Conservation (phyloP, 2,888 invertebrate species). For the Netelia fuscicornis region DNA sequence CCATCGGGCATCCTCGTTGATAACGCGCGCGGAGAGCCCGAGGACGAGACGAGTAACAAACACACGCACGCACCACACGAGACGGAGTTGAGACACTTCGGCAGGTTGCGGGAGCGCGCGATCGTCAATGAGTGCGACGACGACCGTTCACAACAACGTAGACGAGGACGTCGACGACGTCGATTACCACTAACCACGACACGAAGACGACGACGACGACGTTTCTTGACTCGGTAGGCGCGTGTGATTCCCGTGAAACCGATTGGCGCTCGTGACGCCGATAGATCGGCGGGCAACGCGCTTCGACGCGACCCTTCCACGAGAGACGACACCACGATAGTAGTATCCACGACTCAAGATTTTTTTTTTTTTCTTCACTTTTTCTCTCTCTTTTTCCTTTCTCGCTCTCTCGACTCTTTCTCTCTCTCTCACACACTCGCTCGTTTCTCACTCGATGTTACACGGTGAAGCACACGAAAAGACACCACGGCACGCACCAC, state of each 20-base stretch:
- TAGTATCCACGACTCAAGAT: conserved; percentile 54
- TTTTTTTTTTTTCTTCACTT: conserved; percentile 11
- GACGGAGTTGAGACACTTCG: conserved; percentile 17
- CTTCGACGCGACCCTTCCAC: conserved; percentile 70
- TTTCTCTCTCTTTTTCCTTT: conserved; percentile 34
- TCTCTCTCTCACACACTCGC: conserved; percentile 18
- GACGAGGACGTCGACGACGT: conserved; percentile 54
- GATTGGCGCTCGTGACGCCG: conserved; percentile 72
- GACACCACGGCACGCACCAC: conserved; percentile 64
- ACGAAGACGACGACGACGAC: conserved; percentile 52
- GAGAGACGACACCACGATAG: conserved; percentile 58
- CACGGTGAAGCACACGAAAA: conserved; percentile 56
- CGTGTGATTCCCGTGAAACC: conserved; percentile 66
- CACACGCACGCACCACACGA: conserved; percentile 18
- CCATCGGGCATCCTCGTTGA: conserved; percentile 91
- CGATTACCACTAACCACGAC: conserved; percentile 17
- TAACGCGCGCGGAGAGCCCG: conserved; percentile 55
- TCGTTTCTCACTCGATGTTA: conserved; percentile 9
- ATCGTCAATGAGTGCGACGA: conserved; percentile 54
- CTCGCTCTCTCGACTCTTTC: neutral
- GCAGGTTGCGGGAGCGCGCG: conserved; percentile 39
- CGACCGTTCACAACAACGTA: conserved; percentile 49
- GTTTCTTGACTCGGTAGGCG: conserved; percentile 54
- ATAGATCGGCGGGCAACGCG: conserved; percentile 71
- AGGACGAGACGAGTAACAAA: neutral